Percentiles rank a stretch among this genome's conserved stretches.
Evolutionary conservation across 1,140 invertebrate species (phyloP).

Genomic region (Nephila pilipes): DNA sequence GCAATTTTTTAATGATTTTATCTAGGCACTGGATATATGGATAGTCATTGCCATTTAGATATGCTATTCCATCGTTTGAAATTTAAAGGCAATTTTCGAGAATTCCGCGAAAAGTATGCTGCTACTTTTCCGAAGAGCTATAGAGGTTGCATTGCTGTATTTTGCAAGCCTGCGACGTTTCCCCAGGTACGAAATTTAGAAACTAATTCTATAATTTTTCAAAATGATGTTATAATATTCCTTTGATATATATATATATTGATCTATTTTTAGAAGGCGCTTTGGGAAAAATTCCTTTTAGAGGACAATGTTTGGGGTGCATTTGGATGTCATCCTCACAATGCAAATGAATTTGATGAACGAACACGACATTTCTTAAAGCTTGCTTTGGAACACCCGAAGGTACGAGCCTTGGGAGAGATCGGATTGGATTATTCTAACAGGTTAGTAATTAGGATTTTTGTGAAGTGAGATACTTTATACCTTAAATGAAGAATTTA

Average conservation of each 20-base stretch:
- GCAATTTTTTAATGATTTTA: too few relatives aligned
- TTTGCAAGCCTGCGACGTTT: constrained; percentile 81
- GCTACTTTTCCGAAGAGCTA: constrained; percentile 80
- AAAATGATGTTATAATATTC: background rate
- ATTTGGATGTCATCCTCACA: constrained; percentile 83
- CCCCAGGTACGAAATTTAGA: constrained; percentile 65
- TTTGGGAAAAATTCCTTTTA: constrained; percentile 78
- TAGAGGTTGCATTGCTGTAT: constrained; percentile 82
- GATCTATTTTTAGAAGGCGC: background rate
- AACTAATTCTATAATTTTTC: background rate
- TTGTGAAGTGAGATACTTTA: too few relatives aligned
- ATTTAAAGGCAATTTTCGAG: constrained; percentile 78
- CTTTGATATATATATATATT: background rate
- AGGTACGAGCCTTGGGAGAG: constrained; percentile 95
- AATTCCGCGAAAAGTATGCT: constrained; percentile 78
- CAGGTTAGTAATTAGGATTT: too few relatives aligned
- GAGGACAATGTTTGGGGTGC: constrained; percentile 82
- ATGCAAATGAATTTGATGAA: constrained; percentile 80
- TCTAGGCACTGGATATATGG: background rate
- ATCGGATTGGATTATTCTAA: constrained; percentile 97
- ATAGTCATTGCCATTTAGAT: constrained; percentile 14
- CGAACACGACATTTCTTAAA: constrained; percentile 79
- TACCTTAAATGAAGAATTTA: too few relatives aligned
- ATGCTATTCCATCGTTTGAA: background rate
- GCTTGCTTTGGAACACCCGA: constrained; percentile 82